Base-by-base conservation (phyloP, 1,140 invertebrate species). In the Lordiphosa mommai region DNA sequence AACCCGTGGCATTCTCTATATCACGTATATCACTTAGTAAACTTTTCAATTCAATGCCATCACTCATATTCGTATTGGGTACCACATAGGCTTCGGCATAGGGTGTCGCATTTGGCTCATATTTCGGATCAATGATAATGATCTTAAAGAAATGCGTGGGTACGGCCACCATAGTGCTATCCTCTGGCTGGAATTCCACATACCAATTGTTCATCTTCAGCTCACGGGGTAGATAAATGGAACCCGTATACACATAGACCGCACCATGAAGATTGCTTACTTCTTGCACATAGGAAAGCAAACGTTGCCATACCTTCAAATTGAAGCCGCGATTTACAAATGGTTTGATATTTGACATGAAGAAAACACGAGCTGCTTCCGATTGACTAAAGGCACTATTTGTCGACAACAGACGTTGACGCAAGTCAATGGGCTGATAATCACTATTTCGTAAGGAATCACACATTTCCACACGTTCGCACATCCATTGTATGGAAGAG, bases 141-240 rank as follows among this genome's bases (percentile, higher is more conserved):
- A 97, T 92, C 92, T 99, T 99, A 89, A 97, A 99, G 91, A 99
- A 99, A 89, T 99, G 98, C 0, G 98, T 99, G 0, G 98, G 98
- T 7, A 99, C 97, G 2, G 98, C 96, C 5, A 99, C 97, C 72
- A 97, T 92, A 89, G 96, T 97, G 0, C 91, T 89, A 1, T 98
- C 98, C 67, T 99, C 95, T 0, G 99, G 97, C 93, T 99, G 94
- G 90, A 99, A 99, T 74, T 94, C 94, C 0, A 99, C 92, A 89
- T 98, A 99, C 36, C 92, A 92, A 89, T 97, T 98, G 6, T 96
- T 94, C 9, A 89, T 53, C 87, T 95, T 94, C n/a, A 80, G 2
- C 72, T 91, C 90, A 80, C 95, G 93, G 9, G 98, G 97, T 72
- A 99, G 89, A 90, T 97, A 99, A 2, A 99, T 90, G 7, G 98